phyloP scores from a whole-genome alignment of 2,113 vertebrate genomes.

The Amphiprion percula region DNA sequence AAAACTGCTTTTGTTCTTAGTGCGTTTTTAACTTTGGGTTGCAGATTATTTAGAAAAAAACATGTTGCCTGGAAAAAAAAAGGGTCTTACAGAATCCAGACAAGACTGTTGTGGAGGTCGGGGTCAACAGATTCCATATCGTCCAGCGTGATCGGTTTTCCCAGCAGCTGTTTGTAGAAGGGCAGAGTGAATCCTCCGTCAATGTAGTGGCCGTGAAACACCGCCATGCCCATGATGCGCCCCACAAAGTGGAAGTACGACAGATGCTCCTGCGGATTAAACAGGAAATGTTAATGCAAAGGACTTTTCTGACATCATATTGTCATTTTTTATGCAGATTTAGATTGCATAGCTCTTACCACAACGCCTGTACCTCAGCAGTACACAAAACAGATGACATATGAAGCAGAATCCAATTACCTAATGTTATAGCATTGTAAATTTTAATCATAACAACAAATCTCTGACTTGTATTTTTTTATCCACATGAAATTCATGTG shows the following conservation, averaged over 20 bases:
- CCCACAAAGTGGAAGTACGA: slow-evolving; percentile 99
- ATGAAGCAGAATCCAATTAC: no score
- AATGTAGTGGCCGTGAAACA: slow-evolving; percentile 99
- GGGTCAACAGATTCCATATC: slow-evolving; percentile 99
- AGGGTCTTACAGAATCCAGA: slow-evolving; percentile 95
- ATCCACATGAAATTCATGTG: background rate
- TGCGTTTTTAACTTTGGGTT: background rate
- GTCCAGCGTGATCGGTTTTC: slow-evolving; percentile 97
- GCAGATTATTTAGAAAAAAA: background rate
- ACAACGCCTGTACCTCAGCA: background rate
- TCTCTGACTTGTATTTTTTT: background rate
- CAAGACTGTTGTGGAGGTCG: slow-evolving; percentile 98
- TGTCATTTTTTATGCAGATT: background rate
- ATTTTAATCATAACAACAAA: no score
- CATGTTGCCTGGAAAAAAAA: background rate
- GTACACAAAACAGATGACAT: no score
- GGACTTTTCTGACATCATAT: background rate
- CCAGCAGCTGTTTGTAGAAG: slow-evolving; percentile 98
- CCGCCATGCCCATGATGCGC: slow-evolving; percentile 99
- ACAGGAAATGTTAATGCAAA: background rate
- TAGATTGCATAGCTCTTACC: background rate
- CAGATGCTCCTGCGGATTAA: slow-evolving; percentile 90
- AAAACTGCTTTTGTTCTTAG: background rate
- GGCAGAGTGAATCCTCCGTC: slow-evolving; percentile 98
- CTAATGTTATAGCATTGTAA: no score